Evolutionary conservation across 2,797 vertebrate genomes (phyloP), one percentile per base, ranked within the genome.

Genomic region (Notolepis coatsorum): DNA sequence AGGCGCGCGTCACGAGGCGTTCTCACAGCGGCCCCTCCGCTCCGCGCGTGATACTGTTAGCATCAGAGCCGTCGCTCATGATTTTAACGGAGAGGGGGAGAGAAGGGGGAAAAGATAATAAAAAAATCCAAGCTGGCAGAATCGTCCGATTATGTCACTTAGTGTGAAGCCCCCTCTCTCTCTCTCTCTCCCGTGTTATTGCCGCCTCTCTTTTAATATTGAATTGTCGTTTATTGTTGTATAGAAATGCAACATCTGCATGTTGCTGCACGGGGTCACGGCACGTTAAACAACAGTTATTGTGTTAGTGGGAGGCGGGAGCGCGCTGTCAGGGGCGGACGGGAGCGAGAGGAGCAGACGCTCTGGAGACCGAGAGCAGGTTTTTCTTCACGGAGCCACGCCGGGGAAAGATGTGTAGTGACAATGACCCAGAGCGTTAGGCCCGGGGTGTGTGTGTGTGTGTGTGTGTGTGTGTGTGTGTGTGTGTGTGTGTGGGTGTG

Each of bases 161-260:
- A 64, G 49, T 30, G 15, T 74, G 59, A 71, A 75, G 27, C 27
- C 39, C 65, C 50, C 41, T 21, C 30, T 48, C 27, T 43, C 65
- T 53, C 41, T 21, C 30, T 48, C 39, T 13, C 50, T 68, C 61
- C 35, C 58, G 73, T n/a, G n/a, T n/a, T n/a, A n/a, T n/a, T n/a
- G n/a, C n/a, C n/a, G 45, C 52, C 66, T 50, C 20, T 73, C 45
- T 23, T 57, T 73, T 64, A 45, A 43, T 82, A 80, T 77, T 75
- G 74, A 75, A 76, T 77, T 84, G 47, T 76, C 75, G 79, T 87
- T 85, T 82, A 86, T 85, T 61, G 30, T 81, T 86, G 83, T 61
- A 60, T 61, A 60, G 83, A 90, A 85, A 80, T 82, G 79, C 82
- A 87, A 75, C 86, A 86, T 87, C 79, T 88, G 85, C 79, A 81